Conservation (phyloP, 2,113 vertebrate genomes). For the Formicarius rufipectus region DNA sequence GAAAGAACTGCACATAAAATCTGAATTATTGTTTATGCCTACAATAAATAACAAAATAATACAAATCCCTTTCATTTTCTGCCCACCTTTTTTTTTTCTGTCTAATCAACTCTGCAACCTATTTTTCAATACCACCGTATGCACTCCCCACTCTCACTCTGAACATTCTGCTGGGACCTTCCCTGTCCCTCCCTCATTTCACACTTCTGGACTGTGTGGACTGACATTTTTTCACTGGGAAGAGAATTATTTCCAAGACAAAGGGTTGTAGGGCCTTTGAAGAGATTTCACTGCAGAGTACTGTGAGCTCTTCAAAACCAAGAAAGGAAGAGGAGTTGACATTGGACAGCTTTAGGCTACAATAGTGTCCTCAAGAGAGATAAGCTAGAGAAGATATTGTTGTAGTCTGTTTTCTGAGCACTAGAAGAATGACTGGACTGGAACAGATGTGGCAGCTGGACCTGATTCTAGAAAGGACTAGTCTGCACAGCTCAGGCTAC, state of each 20-base stretch:
- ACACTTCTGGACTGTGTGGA: background rate
- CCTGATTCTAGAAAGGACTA: background rate
- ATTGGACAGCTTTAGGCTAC: background rate
- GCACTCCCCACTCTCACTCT: rapidly evolving
- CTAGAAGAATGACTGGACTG: background rate
- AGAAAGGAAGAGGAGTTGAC: background rate
- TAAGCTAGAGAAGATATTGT: background rate
- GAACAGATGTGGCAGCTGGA: background rate
- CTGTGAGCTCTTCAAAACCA: background rate
- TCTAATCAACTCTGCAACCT: background rate
- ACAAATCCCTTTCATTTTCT: background rate
- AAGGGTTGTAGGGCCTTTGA: rapidly evolving
- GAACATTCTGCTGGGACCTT: background rate
- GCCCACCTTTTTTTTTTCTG: background rate
- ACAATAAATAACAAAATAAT: background rate
- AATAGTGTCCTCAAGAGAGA: background rate
- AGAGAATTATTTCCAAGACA: background rate
- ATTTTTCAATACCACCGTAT: background rate
- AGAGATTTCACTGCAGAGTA: background rate
- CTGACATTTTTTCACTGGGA: background rate
- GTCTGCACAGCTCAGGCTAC: background rate
- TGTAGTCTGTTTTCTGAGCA: background rate
- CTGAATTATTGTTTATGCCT: background rate
- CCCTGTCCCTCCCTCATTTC: background rate
- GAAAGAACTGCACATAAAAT: background rate